Evolutionary conservation across 2,888 invertebrate species (phyloP).

Genomic region (Cremastobaeus sp.): DNA sequence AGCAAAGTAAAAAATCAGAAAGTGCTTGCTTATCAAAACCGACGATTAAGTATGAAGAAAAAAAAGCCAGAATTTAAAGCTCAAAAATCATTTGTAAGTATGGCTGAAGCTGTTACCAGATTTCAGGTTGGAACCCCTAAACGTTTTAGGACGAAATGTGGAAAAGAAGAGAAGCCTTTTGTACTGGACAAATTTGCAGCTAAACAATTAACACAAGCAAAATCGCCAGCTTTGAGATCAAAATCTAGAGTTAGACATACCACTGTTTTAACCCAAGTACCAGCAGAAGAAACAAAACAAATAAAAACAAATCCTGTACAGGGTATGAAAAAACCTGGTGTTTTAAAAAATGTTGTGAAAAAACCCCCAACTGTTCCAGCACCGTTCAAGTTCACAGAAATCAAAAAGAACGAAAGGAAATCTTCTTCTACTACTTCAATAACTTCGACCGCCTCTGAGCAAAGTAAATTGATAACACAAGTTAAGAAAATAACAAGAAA

Average conservation of each 20-base stretch:
- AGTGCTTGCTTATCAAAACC: conserved; percentile 63
- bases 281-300: conserved; percentile 82
- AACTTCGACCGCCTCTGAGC: too few species aligned
- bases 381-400: conserved; percentile 83
- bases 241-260: conserved; percentile 80
- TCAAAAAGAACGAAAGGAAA: conserved; percentile 66
- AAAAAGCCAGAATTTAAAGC: conserved; percentile 31
- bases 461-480: too few species aligned
- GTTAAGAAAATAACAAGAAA: too few species aligned
- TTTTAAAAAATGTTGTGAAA: conserved; percentile 75
- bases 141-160: conserved; percentile 78
- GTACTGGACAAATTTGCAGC: conserved; percentile 63
- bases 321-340: conserved; percentile 2
- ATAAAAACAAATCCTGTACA: conserved; percentile 83
- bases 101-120: conserved; percentile 80
- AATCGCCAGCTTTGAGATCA: conserved; percentile 69
- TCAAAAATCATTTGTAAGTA: conserved; percentile 75
- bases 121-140: conserved; percentile 80
- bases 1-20: conserved; percentile 16
- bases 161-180: conserved; percentile 68
- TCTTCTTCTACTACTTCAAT: neutral
- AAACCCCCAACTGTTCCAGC: conserved; percentile 82
- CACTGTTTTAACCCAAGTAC: conserved; percentile 81
- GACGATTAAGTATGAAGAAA: conserved; percentile 64
- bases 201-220: conserved; percentile 68